Conservation (phyloP, 2,797 vertebrate species). For the Danio jaintianensis region DNA sequence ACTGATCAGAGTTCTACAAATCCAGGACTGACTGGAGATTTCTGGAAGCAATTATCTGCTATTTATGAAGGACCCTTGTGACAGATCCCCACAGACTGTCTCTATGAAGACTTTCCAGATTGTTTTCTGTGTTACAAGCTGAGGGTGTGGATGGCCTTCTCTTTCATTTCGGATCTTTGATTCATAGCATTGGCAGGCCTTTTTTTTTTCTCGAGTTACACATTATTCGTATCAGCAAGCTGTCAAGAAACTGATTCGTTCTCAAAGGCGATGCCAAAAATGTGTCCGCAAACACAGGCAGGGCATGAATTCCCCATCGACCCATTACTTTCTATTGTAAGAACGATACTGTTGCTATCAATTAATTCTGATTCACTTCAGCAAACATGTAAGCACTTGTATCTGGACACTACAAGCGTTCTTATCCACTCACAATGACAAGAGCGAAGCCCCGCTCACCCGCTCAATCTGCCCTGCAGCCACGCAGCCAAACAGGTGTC, state of each 20-base stretch:
- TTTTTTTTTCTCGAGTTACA: neutral
- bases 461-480: conserved; percentile 18
- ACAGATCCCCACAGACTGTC: conserved; percentile 47
- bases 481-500: conserved; percentile 46
- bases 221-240: conserved; percentile 37
- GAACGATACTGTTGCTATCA: neutral
- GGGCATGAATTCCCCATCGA: neutral
- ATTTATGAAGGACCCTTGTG: conserved; percentile 58
- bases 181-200: conserved; percentile 48
- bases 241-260: conserved; percentile 39
- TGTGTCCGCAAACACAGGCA: neutral
- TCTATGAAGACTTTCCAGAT: conserved; percentile 50
- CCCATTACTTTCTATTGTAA: neutral
- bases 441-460: neutral
- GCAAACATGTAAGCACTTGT: conserved; percentile 19
- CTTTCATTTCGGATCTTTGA: conserved; percentile 28
- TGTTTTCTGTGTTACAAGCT: conserved; percentile 54
- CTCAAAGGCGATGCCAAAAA: neutral
- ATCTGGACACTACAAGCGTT: conserved; percentile 32
- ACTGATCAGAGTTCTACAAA: conserved; percentile 14
- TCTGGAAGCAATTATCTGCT: conserved; percentile 68
- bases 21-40: conserved; percentile 23
- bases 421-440: neutral
- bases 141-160: conserved; percentile 21
- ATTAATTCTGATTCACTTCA: neutral